phyloP scores from a whole-genome alignment of 2,113 vertebrate species.

The Burhinus bistriatus region DNA sequence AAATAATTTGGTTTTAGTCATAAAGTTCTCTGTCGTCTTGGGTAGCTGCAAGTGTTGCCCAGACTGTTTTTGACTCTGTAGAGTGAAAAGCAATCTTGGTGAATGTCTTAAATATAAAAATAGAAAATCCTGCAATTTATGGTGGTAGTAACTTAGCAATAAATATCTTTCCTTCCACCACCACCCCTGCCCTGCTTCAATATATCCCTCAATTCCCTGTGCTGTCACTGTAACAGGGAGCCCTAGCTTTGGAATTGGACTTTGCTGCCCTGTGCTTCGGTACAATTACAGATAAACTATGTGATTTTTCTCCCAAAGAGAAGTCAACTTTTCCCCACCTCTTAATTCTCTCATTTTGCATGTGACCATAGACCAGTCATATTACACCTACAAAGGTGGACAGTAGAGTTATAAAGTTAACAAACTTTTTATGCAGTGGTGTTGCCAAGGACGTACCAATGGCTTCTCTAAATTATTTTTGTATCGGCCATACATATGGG shows the following conservation, averaged over 20 bases:
- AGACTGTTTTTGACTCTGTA: neutral
- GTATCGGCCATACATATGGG: neutral
- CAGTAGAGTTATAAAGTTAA: neutral
- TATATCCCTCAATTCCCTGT: neutral
- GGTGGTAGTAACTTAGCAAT: neutral
- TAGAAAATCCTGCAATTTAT: neutral
- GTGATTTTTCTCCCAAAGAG: neutral
- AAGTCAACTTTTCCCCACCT: neutral
- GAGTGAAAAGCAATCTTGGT: neutral
- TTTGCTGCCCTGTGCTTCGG: neutral
- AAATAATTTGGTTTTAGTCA: neutral
- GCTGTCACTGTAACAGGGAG: neutral
- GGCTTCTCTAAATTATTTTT: neutral
- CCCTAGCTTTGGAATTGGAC: neutral
- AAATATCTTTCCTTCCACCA: neutral
- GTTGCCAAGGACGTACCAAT: neutral
- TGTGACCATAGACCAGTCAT: neutral
- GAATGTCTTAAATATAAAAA: neutral
- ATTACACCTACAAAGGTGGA: neutral
- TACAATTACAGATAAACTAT: neutral
- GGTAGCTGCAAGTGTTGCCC: neutral
- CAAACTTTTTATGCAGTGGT: neutral
- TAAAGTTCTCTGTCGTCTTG: neutral
- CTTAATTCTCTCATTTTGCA: neutral
- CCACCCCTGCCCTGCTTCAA: rapidly evolving